phyloP scores from a whole-genome alignment of 2,113 vertebrate genomes.

The Anser cygnoides region DNA sequence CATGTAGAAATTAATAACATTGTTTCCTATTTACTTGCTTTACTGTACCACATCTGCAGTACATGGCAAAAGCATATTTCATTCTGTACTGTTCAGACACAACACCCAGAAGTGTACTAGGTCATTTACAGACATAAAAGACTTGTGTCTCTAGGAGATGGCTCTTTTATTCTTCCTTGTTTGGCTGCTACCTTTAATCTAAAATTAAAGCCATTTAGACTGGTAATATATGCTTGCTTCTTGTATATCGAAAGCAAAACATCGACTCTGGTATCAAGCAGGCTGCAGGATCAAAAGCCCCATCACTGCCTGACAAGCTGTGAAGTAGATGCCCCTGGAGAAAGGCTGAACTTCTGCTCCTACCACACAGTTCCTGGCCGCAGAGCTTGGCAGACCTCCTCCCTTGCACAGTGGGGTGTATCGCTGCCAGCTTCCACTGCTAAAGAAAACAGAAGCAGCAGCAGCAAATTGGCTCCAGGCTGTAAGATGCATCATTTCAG shows the following conservation, averaged over 20 bases:
- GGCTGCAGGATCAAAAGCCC: constrained; percentile 31
- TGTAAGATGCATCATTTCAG: constrained; percentile 9
- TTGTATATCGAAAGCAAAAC: neutral
- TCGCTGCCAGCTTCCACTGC: neutral
- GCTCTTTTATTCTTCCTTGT: constrained; percentile 3
- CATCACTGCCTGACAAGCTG: neutral
- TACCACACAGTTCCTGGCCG: neutral
- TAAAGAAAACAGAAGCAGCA: constrained; percentile 32
- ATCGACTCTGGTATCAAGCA: neutral
- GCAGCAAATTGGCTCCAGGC: constrained; percentile 24
- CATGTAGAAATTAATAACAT: neutral
- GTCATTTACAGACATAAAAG: constrained; percentile 4
- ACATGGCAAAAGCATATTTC: neutral
- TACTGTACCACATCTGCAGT: neutral
- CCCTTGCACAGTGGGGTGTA: neutral
- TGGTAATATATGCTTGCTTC: neutral
- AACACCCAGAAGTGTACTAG: neutral
- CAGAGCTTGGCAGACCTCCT: neutral
- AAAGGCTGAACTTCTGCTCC: constrained; percentile 46
- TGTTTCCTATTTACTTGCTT: neutral
- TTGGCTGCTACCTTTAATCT: constrained; percentile 29
- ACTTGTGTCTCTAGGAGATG: neutral
- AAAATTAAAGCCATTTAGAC: constrained; percentile 1
- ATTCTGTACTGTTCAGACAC: neutral
- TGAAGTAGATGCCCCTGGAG: constrained; percentile 1